Evolutionary conservation across 2,797 vertebrate species (phyloP), one percentile per base, ranked within the genome.

Genomic region (Agapornis canus): DNA sequence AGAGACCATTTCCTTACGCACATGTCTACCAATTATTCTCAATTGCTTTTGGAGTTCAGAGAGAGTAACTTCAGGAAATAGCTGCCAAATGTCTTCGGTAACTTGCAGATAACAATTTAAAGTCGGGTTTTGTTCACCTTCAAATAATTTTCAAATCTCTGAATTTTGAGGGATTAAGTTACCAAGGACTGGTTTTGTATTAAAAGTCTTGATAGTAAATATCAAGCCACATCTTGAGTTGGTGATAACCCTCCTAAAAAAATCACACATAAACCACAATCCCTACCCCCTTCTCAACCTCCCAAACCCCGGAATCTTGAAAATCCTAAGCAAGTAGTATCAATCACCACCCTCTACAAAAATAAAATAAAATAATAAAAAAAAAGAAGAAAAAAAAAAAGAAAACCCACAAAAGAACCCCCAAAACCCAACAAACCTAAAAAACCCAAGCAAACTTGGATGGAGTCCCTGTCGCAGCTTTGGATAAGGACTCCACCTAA

Each of bases 31-130:
- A 89, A 71, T 75, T 79, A 19, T 92, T 94, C 68, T 85, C 52
- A 89, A 83, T 68, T 71, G 51, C 87, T 92, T 90, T 65, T 68
- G 57, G 61, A 40, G 23, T 91, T 91, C 76, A 89, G 69, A 75
- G 39, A 81, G 37, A 90, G 18, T 43, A 88, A 85, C 18, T 57
- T 83, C 61, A 86, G 95, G 68, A 96, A 96, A 91, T 90, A 94
- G 71, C 79, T 91, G 89, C 57, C 72, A 96, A 85, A 92, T 91
- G 60, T 77, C 51, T 42, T 40, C 4, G 3, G 39, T 66, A 40
- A 75, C 39, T 57, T 64, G 20, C 29, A 89, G 47, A 63, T 31
- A 91, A 11, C 54, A 89, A 75, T 31, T 61, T 92, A 17, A 80
- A 95, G 40, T 77, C 19, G 80, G 9, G 21, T 60, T 76, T 83